Conservation (phyloP, 2,797 vertebrate species). For the Rhyacichthys aspro region DNA sequence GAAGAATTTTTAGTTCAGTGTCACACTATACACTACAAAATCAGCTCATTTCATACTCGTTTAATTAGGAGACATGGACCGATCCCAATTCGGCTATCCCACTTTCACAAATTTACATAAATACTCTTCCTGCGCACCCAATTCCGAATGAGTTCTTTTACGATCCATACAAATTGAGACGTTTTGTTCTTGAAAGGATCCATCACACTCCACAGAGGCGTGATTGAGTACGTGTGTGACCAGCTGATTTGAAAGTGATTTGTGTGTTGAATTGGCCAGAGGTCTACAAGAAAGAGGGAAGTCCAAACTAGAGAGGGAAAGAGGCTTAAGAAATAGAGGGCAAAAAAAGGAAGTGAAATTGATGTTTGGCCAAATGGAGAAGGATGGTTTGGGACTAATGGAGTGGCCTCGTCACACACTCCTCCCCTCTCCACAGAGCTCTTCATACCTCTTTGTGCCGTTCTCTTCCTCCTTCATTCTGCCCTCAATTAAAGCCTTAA, state of each 20-base stretch:
- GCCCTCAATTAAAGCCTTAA: conserved; percentile 57
- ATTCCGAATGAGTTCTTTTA: conserved; percentile 34
- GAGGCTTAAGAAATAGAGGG: conserved; percentile 40
- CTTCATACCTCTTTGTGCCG: conserved; percentile 31
- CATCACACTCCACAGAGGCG: conserved; percentile 43
- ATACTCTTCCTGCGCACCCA: conserved; percentile 14
- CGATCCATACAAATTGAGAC: conserved; percentile 36
- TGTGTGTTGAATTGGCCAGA: conserved; percentile 35
- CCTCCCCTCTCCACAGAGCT: conserved; percentile 25
- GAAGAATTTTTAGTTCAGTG: neutral
- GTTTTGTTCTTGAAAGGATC: conserved; percentile 48
- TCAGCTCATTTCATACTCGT: conserved; percentile 17
- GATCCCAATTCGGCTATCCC: conserved; percentile 21
- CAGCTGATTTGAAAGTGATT: conserved; percentile 41
- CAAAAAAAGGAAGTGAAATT: conserved; percentile 49
- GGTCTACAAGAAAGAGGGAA: conserved; percentile 25
- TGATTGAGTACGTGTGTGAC: conserved; percentile 45
- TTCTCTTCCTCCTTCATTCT: conserved; percentile 23
- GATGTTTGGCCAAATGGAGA: conserved; percentile 68
- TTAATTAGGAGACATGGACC: conserved; percentile 8
- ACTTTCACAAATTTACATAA: conserved; percentile 32
- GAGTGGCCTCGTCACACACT: conserved; percentile 52
- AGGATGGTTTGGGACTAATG: conserved; percentile 58
- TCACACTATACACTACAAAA: neutral
- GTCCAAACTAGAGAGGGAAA: conserved; percentile 32